phyloP scores from a whole-genome alignment of 2,888 invertebrate species.

The Pristionchus arcanus region DNA sequence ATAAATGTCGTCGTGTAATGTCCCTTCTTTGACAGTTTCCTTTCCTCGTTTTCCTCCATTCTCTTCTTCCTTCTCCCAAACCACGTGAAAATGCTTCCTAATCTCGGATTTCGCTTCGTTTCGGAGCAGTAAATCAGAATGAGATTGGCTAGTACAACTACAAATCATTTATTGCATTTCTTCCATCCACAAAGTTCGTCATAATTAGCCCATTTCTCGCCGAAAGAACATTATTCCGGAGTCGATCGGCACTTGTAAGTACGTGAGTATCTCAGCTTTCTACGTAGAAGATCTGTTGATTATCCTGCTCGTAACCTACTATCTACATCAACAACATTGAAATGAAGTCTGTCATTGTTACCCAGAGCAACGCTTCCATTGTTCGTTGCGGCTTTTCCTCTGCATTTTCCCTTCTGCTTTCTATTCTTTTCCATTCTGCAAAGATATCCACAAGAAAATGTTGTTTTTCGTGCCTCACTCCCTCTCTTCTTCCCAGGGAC shows the following conservation, averaged over 20 bases:
- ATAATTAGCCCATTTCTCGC: too few relatives aligned
- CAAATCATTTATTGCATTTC: neutral
- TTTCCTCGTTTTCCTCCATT: neutral
- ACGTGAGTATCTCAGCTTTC: too few relatives aligned
- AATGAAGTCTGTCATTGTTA: neutral
- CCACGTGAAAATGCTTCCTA: neutral
- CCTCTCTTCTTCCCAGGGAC: neutral
- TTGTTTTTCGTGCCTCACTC: neutral
- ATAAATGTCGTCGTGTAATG: slow-evolving; percentile 2
- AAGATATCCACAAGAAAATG: neutral
- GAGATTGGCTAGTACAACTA: neutral
- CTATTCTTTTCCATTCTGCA: neutral
- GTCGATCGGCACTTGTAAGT: too few relatives aligned
- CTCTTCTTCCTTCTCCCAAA: slow-evolving; percentile 24
- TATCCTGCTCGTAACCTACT: neutral
- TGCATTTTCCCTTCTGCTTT: neutral
- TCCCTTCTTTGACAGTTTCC: slow-evolving; percentile 18
- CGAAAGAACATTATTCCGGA: too few relatives aligned
- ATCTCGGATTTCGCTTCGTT: neutral
- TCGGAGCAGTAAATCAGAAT: neutral
- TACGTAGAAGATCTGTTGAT: neutral
- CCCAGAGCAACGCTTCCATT: neutral
- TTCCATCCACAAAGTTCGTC: neutral
- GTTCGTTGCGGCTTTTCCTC: neutral
- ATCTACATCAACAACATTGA: neutral